Conservation (phyloP, 2,888 invertebrate species). For the Melangyna quadrimaculata region DNA sequence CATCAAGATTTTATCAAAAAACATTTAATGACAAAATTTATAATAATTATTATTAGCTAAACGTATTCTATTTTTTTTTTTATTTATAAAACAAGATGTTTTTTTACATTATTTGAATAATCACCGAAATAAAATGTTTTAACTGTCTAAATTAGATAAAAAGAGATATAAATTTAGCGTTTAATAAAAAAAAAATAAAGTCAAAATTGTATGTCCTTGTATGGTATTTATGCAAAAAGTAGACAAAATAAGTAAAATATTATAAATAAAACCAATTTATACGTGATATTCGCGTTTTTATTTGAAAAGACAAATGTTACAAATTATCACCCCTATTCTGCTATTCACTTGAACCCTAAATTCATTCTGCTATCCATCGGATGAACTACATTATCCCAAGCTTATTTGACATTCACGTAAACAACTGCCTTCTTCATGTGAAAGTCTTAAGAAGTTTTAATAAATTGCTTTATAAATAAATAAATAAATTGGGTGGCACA, state of each 20-base stretch:
- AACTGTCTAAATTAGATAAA: conserved; percentile 41
- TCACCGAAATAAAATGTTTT: conserved; percentile 48
- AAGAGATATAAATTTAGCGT: conserved; percentile 27
- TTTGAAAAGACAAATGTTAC: not conserved
- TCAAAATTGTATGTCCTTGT: conserved; percentile 51
- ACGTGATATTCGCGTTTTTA: conserved; percentile 24
- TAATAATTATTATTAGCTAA: conserved; percentile 52
- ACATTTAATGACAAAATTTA: conserved; percentile 39
- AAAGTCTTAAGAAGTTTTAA: too few species aligned
- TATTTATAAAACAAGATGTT: not conserved
- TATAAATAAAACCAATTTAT: conserved; percentile 65
- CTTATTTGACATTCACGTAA: too few species aligned
- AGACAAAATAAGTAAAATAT: conserved; percentile 62
- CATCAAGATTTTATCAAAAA: conserved; percentile 55
- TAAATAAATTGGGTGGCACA: too few species aligned
- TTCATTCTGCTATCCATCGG: too few species aligned
- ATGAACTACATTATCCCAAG: too few species aligned
- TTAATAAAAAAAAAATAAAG: conserved; percentile 43
- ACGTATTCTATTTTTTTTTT: conserved; percentile 51
- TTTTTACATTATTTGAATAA: conserved; percentile 30
- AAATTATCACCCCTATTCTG: too few species aligned
- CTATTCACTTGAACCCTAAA: too few species aligned
- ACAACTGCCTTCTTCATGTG: too few species aligned
- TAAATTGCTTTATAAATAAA: too few species aligned
- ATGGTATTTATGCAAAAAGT: conserved; percentile 57